Evolutionary conservation across 1,140 invertebrate genomes (phyloP).

Genomic region (Apocrypta bakeri): DNA sequence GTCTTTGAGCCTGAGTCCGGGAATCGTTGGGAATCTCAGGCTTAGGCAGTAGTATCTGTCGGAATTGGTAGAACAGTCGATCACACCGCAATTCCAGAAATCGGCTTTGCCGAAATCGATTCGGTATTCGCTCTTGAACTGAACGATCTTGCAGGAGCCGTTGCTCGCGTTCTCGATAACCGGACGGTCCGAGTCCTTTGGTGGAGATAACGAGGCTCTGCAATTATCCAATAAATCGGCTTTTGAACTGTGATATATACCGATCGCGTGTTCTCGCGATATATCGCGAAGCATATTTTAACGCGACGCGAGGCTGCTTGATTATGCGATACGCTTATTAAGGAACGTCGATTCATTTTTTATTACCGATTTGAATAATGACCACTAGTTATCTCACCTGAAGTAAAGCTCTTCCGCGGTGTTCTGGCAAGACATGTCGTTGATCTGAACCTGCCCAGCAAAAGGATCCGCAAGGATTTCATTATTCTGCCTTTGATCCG

Average conservation of each 20-base stretch:
- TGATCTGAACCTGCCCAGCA: slow-evolving; percentile 21
- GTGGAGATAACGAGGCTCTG: slow-evolving; percentile 53
- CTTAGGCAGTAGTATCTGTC: slow-evolving; percentile 74
- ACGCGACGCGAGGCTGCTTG: not conserved
- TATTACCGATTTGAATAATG: not conserved
- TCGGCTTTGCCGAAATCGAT: slow-evolving; percentile 60
- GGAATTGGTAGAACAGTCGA: slow-evolving; percentile 61
- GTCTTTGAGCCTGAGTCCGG: slow-evolving; percentile 77
- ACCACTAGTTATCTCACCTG: no score
- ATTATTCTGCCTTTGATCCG: not conserved
- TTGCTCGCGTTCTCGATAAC: slow-evolving; percentile 57
- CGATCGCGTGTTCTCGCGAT: no score
- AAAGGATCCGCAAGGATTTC: not conserved
- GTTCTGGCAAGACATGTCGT: slow-evolving; percentile 63
- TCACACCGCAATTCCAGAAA: slow-evolving; percentile 64
- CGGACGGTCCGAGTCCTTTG: slow-evolving; percentile 52
- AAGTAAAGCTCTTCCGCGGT: slow-evolving; percentile 59
- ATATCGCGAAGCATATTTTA: not conserved
- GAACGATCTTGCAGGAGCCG: slow-evolving; percentile 58
- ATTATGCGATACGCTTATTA: not conserved
- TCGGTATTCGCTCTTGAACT: slow-evolving; percentile 56
- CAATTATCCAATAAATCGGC: not conserved
- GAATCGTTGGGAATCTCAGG: slow-evolving; percentile 78
- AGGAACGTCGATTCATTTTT: not conserved
- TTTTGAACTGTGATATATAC: no score